A percentile compares a stretch with the other conserved stretches of the same genome.
Evolutionary conservation across 2,797 vertebrate genomes (phyloP).

Genomic region (Oreonectes daqikongensis): DNA sequence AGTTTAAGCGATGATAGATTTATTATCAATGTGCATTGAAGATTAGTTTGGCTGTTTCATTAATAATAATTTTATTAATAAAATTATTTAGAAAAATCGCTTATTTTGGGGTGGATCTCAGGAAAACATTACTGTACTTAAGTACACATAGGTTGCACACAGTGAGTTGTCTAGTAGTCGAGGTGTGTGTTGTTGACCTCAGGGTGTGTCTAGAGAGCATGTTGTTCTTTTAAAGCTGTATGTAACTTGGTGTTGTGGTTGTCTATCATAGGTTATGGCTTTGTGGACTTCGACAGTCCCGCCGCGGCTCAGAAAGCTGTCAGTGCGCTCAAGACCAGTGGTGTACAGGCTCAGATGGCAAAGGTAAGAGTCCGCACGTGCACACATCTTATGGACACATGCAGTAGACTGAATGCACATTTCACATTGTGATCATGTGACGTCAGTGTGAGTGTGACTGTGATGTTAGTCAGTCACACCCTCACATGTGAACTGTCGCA

Average conservation of each 20-base stretch:
- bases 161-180: neutral
- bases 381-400: conserved; percentile 38
- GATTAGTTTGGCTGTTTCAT: too few species aligned
- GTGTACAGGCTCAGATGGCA: conserved; percentile 99
- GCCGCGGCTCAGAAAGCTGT: conserved; percentile 97
- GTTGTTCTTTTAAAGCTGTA: neutral
- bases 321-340: conserved; percentile 90
- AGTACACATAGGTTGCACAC: neutral
- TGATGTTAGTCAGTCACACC: conserved; percentile 3
- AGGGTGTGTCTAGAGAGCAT: conserved; percentile 16
- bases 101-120: too few species aligned
- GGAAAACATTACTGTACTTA: too few species aligned
- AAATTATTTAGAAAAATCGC: too few species aligned
- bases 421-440: neutral
- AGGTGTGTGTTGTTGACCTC: conserved; percentile 62
- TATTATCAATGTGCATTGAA: too few species aligned
- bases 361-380: conserved; percentile 86
- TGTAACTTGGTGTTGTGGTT: conserved; percentile 48
- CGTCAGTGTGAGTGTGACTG: neutral
- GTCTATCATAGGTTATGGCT: conserved; percentile 88
- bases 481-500: neutral
- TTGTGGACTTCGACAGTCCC: conserved; percentile 98
- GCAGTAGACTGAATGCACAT: neutral
- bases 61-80: too few species aligned
- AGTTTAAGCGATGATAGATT: too few species aligned